A percentile compares a stretch with the other conserved stretches of the same genome.
These are phyloP conservation scores for Passer domesticus DNA, from an alignment of 2,113 vertebrate genomes.

Conservation along the genomic window DNA sequence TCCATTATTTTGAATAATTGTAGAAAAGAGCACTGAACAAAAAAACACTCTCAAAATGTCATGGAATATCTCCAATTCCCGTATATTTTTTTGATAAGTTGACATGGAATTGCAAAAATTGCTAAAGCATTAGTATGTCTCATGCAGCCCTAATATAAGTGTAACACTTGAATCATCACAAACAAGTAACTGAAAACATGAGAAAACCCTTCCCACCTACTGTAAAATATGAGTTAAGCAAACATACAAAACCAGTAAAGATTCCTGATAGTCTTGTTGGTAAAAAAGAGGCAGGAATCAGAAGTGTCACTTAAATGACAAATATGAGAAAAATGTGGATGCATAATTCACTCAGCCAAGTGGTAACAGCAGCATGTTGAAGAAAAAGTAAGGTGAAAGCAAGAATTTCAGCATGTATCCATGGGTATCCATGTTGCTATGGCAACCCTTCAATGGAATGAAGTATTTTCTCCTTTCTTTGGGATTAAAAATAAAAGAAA, in stretches of 20 bases:
- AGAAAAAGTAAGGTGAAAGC: constrained; percentile 43
- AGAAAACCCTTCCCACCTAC: background rate
- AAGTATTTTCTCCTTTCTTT: constrained; percentile 60
- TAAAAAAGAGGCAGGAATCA: constrained; percentile 8
- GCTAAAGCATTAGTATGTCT: background rate
- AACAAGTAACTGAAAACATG: background rate
- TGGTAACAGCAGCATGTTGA: background rate
- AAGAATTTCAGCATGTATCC: constrained; percentile 60
- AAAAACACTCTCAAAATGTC: background rate
- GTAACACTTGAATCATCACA: background rate
- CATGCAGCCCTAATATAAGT: background rate
- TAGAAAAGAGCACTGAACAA: background rate
- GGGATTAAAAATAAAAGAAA: background rate
- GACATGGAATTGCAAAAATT: background rate
- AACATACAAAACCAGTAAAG: background rate
- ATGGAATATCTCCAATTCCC: background rate
- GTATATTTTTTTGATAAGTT: background rate
- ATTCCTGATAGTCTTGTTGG: background rate
- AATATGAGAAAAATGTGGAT: background rate
- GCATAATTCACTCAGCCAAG: constrained; percentile 10
- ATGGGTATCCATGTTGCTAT: constrained; percentile 64
- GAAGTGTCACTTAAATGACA: background rate
- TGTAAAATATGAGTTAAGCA: background rate
- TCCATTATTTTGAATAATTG: background rate
- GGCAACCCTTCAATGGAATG: constrained; percentile 60